A percentile compares a stretch with the other conserved stretches of the same genome.
phyloP scores from a whole-genome alignment of 1,140 invertebrate species.

The Spodoptera frugiperda region DNA sequence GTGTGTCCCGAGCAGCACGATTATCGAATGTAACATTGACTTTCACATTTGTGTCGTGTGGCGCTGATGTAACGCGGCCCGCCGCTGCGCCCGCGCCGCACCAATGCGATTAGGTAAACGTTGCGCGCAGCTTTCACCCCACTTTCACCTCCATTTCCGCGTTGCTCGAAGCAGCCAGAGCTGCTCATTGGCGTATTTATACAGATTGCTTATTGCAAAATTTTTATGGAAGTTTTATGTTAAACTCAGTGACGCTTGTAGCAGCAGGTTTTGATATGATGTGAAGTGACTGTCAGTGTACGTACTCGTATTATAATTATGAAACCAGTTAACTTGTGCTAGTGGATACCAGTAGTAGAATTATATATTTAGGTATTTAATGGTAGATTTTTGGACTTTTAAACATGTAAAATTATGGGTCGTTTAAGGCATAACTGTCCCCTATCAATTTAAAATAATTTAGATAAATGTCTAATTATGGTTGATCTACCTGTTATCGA shows the following conservation, averaged over 20 bases:
- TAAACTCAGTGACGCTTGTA: background rate
- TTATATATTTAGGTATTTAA: too few species aligned
- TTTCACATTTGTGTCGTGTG: conserved; percentile 73
- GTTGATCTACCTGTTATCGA: too few species aligned
- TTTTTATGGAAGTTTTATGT: conserved; percentile 17
- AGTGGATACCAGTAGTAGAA: too few species aligned
- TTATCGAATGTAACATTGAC: conserved; percentile 82
- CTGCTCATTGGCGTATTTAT: conserved; percentile 52
- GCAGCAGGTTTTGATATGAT: too few species aligned
- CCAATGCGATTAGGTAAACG: conserved; percentile 78
- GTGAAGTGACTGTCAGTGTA: too few species aligned
- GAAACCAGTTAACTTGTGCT: too few species aligned
- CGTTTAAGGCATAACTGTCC: too few species aligned
- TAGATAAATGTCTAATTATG: too few species aligned
- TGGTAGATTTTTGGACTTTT: too few species aligned
- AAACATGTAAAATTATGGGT: too few species aligned
- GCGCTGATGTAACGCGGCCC: conserved; percentile 68
- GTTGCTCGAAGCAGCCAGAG: conserved; percentile 57
- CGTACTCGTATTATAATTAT: too few species aligned
- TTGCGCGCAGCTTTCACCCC: conserved; percentile 80
- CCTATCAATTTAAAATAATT: too few species aligned
- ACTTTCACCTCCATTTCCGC: conserved; percentile 83
- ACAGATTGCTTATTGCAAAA: conserved; percentile 53
- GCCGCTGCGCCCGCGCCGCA: conserved; percentile 55
- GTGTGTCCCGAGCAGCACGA: conserved; percentile 49